phyloP scores from a whole-genome alignment of 2,113 vertebrate species.

The Rhineura floridana region DNA sequence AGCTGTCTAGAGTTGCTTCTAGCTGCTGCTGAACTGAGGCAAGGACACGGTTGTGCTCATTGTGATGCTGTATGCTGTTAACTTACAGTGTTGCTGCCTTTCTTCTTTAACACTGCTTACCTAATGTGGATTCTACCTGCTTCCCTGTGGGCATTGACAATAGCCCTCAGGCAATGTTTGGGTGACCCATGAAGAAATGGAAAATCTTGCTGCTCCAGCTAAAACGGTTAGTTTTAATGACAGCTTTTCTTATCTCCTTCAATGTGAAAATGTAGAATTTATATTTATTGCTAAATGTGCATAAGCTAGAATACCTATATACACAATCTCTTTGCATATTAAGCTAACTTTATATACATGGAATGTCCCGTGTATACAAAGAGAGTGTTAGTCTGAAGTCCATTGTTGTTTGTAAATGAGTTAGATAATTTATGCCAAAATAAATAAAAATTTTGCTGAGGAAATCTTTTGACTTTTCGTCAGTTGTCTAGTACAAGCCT shows the following conservation, averaged over 20 bases:
- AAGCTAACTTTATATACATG: neutral
- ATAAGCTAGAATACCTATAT: fast-evolving
- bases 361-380: neutral
- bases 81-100: conserved; percentile 97
- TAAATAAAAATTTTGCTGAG: neutral
- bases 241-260: neutral
- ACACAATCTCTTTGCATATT: neutral
- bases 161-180: conserved; percentile 99
- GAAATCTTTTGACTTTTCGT: neutral
- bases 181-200: conserved; percentile 99
- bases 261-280: neutral
- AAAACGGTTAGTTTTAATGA: conserved; percentile 91
- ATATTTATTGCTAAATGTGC: neutral
- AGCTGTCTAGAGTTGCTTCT: conserved; percentile 61
- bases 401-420: fast-evolving
- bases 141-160: conserved; percentile 75
- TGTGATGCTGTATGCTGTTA: conserved; percentile 90
- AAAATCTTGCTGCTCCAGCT: conserved; percentile 93
- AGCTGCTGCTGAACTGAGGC: conserved; percentile 71
- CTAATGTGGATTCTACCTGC: conserved; percentile 83
- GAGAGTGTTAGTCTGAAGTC: neutral
- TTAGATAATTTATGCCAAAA: neutral
- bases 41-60: conserved; percentile 79
- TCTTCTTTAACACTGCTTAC: conserved; percentile 97
- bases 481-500: neutral